These are phyloP conservation scores for Malurus leucopterus DNA, from an alignment of 2,797 vertebrate species.

Conservation along the genomic window DNA sequence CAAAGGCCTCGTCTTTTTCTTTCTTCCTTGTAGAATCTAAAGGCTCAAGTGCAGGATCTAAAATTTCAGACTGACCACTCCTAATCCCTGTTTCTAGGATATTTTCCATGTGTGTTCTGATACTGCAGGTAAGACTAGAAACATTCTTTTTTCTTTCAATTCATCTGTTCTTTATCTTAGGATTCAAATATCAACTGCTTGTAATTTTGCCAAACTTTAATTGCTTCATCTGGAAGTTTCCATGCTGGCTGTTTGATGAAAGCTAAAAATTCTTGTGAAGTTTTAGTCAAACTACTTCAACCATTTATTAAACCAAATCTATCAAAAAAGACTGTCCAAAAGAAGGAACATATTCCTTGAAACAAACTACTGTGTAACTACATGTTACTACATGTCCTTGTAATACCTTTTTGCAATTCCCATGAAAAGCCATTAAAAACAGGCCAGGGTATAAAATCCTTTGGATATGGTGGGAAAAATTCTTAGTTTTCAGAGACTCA, in stretches of 20 bases:
- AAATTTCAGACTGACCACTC: neutral
- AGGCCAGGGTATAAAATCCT: neutral
- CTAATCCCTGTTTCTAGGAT: neutral
- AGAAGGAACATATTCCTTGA: neutral
- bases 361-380: neutral
- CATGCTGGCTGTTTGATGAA: neutral
- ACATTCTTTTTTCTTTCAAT: neutral
- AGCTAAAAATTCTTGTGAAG: neutral
- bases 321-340: neutral
- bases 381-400: too few relatives aligned
- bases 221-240: neutral
- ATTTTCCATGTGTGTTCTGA: neutral
- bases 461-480: neutral
- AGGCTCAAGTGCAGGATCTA: neutral
- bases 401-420: neutral
- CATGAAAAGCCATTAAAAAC: neutral
- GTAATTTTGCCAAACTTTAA: neutral
- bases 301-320: neutral
- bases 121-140: neutral
- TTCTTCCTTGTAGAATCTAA: neutral
- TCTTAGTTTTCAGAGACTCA: neutral
- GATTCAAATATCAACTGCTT: neutral
- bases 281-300: slow-evolving; percentile 1
- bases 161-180: neutral
- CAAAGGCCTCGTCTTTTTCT: neutral